phyloP scores from a whole-genome alignment of 2,888 invertebrate genomes.

The Stenodera caucasica region DNA sequence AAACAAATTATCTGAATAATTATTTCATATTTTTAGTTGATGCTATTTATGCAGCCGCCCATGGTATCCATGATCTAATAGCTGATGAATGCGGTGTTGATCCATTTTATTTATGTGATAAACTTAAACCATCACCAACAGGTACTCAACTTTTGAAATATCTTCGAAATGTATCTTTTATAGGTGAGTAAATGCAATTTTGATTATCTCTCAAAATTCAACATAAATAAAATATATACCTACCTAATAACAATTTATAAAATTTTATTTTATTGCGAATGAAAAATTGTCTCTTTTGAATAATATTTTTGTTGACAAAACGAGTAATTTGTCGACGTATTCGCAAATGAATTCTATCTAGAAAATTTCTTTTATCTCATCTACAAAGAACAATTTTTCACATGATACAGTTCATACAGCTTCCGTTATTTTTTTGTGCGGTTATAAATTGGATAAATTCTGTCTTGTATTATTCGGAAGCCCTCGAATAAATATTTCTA shows the following conservation, averaged over 20 bases:
- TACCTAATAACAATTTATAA: not conserved
- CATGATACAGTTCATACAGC: not conserved
- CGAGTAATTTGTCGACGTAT: slow-evolving; percentile 5
- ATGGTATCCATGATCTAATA: slow-evolving; percentile 67
- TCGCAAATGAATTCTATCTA: slow-evolving; percentile 6
- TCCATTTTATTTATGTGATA: slow-evolving; percentile 54
- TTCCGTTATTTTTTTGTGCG: not conserved
- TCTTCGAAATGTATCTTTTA: slow-evolving; percentile 65
- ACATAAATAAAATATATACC: not conserved
- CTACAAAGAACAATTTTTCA: slow-evolving; percentile 14
- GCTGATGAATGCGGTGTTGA: slow-evolving; percentile 60
- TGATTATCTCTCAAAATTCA: not conserved
- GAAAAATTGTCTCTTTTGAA: not conserved
- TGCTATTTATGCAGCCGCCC: slow-evolving; percentile 76
- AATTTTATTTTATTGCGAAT: not conserved
- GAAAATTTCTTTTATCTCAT: slow-evolving; percentile 13
- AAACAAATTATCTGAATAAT: too few species aligned
- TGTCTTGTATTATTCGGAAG: not conserved
- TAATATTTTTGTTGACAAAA: not conserved
- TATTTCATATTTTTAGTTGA: slow-evolving; percentile 58
- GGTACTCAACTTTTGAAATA: slow-evolving; percentile 64
- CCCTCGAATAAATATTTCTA: too few species aligned
- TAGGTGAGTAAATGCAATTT: slow-evolving; percentile 44
- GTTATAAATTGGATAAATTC: not conserved
- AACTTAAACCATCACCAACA: slow-evolving; percentile 56